Conservation (phyloP, 2,888 invertebrate species). For the Kryphioiulus occultus region DNA sequence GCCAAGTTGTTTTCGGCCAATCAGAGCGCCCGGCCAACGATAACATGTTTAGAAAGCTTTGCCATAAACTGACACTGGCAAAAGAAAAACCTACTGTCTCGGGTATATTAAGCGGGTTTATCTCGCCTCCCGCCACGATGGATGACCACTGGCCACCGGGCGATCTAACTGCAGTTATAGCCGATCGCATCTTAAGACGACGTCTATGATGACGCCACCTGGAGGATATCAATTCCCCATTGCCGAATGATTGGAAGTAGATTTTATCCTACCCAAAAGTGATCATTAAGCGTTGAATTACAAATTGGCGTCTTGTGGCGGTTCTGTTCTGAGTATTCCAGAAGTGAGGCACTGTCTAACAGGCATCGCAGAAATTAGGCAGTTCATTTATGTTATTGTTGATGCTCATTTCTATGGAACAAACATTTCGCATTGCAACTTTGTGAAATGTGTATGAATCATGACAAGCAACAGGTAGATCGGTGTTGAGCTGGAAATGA, state of each 20-base stretch:
- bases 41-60: constrained; percentile 5
- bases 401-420: background rate
- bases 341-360: background rate
- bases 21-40: background rate
- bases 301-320: too few relatives aligned
- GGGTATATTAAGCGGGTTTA: background rate
- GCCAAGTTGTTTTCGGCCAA: background rate
- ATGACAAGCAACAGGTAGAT: background rate
- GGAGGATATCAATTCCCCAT: too few relatives aligned
- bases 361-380: background rate
- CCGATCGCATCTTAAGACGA: too few relatives aligned
- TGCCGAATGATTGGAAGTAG: too few relatives aligned
- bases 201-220: too few relatives aligned
- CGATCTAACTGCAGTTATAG: too few relatives aligned
- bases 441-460: constrained; percentile 14
- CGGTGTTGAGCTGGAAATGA: background rate
- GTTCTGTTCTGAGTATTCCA: background rate
- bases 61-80: background rate
- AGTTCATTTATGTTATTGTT: background rate
- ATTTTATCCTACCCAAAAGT: too few relatives aligned
- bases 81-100: background rate
- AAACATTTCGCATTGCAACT: background rate
- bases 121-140: background rate
- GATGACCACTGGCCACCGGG: background rate
- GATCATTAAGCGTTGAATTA: too few relatives aligned